Evolutionary conservation across 2,888 invertebrate species (phyloP), one percentile per base, ranked within the genome.

Genomic region (Tenthredo notha): DNA sequence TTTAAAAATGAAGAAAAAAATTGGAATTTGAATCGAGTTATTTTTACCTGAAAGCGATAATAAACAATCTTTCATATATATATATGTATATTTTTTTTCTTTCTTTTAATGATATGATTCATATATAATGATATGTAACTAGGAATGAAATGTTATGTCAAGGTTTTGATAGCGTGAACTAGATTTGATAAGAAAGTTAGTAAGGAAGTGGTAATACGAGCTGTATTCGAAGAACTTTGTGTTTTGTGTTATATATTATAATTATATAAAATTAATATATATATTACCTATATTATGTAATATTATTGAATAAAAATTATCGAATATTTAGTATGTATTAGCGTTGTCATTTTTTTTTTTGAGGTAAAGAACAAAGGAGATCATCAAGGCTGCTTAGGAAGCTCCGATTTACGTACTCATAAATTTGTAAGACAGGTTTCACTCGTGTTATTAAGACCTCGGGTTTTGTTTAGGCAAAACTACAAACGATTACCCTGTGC

Each of bases 391-490:
- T 58, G 21, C n/a, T n/a, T 6, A 15, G 33, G n/a, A 37, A 70
- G 7, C 33, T 37, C 18, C 18, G 70, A 37, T 37, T 2, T n/a
- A 25, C 72, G 21, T 74, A 40, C 43, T 74, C 72, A 43, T 74
- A 74, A 74, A 74, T 43, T n/a, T 21, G 7, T 15, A n/a, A 43
- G 33, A 70, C 15, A 37, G 5, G 70, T 37, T 70, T 70, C 29
- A 18, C 6, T n/a, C 33, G 70, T 37, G 70, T 70, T 70, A 29
- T n/a, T 18, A 70, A 74, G 72, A 74, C 72, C 72, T 74, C 37
- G 72, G 72, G 43, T 40, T 74, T 74, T 40, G 40, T 74, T 74
- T 74, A 74, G 72, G 72, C 72, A 74, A 43, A 74, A 74, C 72
- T 74, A 74, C 40, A 74, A 43, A 74, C 40, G 72, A 10, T 18